Evolutionary conservation across 2,113 vertebrate genomes (phyloP).

Genomic region (Oxyura jamaicensis): DNA sequence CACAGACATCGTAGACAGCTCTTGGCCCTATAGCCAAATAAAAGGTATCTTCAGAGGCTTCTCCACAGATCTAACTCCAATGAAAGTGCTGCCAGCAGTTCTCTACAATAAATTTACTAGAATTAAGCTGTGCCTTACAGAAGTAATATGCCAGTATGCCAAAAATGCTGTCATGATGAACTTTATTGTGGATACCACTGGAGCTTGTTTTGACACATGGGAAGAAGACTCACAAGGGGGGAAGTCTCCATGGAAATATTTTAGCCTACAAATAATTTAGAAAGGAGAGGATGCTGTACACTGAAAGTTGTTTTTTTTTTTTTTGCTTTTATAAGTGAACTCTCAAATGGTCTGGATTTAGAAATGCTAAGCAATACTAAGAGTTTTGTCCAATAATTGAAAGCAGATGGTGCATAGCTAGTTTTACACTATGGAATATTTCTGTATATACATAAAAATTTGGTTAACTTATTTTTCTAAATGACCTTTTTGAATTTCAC

Average conservation of each 20-base stretch:
- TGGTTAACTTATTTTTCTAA: background rate
- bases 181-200: background rate
- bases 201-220: background rate
- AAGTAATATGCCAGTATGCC: background rate
- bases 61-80: background rate
- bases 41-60: background rate
- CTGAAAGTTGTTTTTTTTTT: background rate
- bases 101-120: background rate
- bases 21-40: background rate
- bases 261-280: background rate
- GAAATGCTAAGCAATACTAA: background rate
- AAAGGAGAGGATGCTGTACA: background rate
- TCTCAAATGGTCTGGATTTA: background rate
- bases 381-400: slow-evolving; percentile 6
- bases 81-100: background rate
- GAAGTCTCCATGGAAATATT: background rate
- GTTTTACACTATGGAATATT: background rate
- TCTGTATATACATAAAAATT: background rate
- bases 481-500: background rate
- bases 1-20: background rate
- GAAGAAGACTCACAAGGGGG: background rate
- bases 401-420: background rate
- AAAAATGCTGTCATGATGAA: background rate
- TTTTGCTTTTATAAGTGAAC: slow-evolving; percentile 22
- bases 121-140: background rate